Base-by-base conservation (phyloP, 1,140 invertebrate genomes). In the Eriosoma lanigerum region DNA sequence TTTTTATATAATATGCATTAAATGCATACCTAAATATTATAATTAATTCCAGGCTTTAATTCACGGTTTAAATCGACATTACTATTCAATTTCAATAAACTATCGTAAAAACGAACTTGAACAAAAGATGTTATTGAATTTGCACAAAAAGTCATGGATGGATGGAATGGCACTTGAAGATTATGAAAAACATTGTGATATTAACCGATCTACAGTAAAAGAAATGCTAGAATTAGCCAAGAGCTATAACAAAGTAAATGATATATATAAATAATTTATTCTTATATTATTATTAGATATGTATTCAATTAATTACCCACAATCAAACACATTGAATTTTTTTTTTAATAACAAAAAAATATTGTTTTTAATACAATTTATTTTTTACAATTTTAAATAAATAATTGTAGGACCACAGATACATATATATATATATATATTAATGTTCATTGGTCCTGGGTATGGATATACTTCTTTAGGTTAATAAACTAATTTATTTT, bases 71-170 rank as follows among this genome's bases (percentile, higher is more conserved):
- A 99, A 99, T 86, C 91, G 98, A 83, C 98, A 99, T 88, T 99
- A 99, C 85, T 99, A 99, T 86, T 99, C 97, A 29, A 99, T 99
- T 84, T 97, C 97, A 85, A 99, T 99, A 85, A 99, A 99, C 87
- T 99, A 99, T 87, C 91, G 97, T 81, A 99, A 99, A 87, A 99
- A 99, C 88, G 96, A 98, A 87, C 86, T 99, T 68, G 98, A 99
- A 87, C 98, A 99, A 85, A 99, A 98, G 89, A 99, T 99, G 98
- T 88, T 99, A 54, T 87, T 99, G 44, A 99, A 99, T 89, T 88
- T 99, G 64, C 96, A 99, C 86, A 99, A 99, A 88, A 98, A 99
- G 86, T 98, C 95, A 1, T 99, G 98, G 98, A 98, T 98, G 90
- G 98, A 99, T 88, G 98, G 98, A 26, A 89, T 99, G 5, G 96